Percentiles rank a stretch among this genome's conserved stretches.
phyloP scores from a whole-genome alignment of 1,140 invertebrate genomes.

The Macrobrachium nipponense region DNA sequence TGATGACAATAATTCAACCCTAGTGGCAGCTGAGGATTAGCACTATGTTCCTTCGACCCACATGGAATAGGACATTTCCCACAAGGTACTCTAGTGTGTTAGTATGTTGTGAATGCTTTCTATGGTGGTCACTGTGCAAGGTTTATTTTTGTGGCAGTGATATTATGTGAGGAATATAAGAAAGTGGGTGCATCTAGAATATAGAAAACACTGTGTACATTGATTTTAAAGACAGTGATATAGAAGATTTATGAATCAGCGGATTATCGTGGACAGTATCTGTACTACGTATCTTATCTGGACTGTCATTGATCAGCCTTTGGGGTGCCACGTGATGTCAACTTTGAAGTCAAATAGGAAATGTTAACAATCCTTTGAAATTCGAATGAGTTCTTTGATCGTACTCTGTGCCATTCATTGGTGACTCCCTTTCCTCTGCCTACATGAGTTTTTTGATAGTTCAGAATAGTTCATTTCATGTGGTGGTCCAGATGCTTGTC shows the following conservation, averaged over 20 bases:
- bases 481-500: slow-evolving; percentile 34
- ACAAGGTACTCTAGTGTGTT: slow-evolving; percentile 54
- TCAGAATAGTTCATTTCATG: neutral
- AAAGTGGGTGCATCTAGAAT: slow-evolving; percentile 44
- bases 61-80: slow-evolving; percentile 45
- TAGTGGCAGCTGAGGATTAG: slow-evolving; percentile 40
- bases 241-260: slow-evolving; percentile 24
- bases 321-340: slow-evolving; percentile 10
- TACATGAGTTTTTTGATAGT: no score
- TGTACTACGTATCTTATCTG: slow-evolving; percentile 25
- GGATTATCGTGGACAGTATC: slow-evolving; percentile 31
- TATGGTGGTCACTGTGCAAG: slow-evolving; percentile 53
- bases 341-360: neutral
- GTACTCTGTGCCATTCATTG: no score
- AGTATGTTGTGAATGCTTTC: slow-evolving; percentile 58
- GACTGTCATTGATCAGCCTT: neutral
- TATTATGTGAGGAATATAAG: slow-evolving; percentile 39
- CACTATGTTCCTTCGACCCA: slow-evolving; percentile 46
- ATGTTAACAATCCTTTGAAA: no score
- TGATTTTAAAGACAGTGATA: slow-evolving; percentile 35
- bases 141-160: slow-evolving; percentile 44
- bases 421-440: no score
- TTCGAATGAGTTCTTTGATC: no score
- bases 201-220: slow-evolving; percentile 42
- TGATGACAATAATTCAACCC: slow-evolving; percentile 21